phyloP scores from a whole-genome alignment of 2,113 vertebrate genomes.

The Nothoprocta perdicaria region DNA sequence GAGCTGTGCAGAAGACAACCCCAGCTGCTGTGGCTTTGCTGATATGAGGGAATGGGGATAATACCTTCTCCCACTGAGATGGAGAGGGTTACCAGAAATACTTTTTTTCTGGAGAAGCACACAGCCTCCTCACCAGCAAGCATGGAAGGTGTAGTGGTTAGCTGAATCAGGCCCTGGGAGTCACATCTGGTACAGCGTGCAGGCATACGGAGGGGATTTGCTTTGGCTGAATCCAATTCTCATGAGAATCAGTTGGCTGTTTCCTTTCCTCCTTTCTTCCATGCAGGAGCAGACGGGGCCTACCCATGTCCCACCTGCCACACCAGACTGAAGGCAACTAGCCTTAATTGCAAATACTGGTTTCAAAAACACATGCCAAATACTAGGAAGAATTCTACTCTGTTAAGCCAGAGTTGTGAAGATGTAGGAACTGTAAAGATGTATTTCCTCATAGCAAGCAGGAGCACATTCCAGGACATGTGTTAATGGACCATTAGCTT shows the following conservation, averaged over 20 bases:
- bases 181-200: accelerated
- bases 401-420: neutral
- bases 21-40: neutral
- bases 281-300: neutral
- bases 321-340: neutral
- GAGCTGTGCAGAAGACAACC: neutral
- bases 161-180: neutral
- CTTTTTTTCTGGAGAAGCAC: neutral
- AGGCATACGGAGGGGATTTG: neutral
- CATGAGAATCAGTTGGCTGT: neutral
- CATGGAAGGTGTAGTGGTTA: neutral
- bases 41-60: neutral
- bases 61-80: neutral
- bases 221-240: neutral
- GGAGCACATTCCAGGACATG: neutral
- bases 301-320: neutral
- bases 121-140: neutral
- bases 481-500: slow-evolving; percentile 24
- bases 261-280: neutral
- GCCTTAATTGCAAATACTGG: neutral
- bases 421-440: neutral
- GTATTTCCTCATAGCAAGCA: slow-evolving; percentile 43
- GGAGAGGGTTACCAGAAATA: neutral
- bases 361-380: neutral
- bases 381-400: neutral